Evolutionary conservation across 1,140 invertebrate species (phyloP).

Genomic region (Bombus difficillimus): DNA sequence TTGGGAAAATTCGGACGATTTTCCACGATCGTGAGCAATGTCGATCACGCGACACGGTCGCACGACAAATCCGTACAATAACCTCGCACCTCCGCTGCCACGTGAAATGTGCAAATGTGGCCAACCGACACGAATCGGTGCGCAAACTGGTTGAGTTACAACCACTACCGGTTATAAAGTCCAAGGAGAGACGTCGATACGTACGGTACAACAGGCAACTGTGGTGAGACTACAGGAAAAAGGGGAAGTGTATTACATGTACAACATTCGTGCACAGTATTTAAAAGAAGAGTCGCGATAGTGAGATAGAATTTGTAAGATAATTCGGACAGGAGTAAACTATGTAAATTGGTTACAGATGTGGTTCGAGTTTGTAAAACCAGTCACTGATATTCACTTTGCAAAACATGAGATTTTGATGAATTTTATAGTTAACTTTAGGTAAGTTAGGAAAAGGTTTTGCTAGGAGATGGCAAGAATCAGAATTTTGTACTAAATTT

Average conservation of each 20-base stretch:
- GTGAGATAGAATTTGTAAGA: background rate
- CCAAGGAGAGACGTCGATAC: conserved; percentile 46
- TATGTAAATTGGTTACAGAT: too few relatives aligned
- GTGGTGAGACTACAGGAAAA: background rate
- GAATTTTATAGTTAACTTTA: background rate
- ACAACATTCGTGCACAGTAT: background rate
- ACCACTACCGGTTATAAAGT: conserved; percentile 63
- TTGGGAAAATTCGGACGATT: conserved; percentile 46
- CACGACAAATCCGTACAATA: conserved; percentile 71
- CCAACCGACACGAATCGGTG: conserved; percentile 67
- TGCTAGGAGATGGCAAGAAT: too few relatives aligned
- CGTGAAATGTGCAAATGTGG: conserved; percentile 69
- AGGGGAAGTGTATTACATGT: too few relatives aligned
- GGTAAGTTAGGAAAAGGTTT: background rate
- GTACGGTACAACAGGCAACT: conserved; percentile 45
- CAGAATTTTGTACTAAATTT: too few relatives aligned
- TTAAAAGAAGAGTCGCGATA: background rate
- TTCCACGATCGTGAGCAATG: conserved; percentile 56
- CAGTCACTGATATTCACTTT: too few relatives aligned
- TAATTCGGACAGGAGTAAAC: too few relatives aligned
- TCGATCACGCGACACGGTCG: conserved; percentile 55
- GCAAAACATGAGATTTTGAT: too few relatives aligned
- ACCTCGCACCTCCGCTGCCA: conserved; percentile 56
- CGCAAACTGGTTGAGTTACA: conserved; percentile 71
- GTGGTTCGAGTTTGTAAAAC: too few relatives aligned